Evolutionary conservation across 2,888 invertebrate genomes (phyloP).

Genomic region (Malthinus seriepunctatus): DNA sequence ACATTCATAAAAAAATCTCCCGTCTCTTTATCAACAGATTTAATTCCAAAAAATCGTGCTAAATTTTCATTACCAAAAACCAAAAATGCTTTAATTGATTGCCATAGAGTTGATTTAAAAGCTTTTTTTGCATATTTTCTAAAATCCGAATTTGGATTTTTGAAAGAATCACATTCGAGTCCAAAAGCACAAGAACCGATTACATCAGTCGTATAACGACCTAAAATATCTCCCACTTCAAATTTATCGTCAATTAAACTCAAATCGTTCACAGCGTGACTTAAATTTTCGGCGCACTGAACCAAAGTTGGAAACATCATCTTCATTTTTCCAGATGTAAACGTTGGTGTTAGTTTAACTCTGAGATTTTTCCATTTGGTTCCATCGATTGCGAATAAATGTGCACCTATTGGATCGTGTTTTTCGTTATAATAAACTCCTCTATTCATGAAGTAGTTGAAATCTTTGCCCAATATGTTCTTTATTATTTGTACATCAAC

Average conservation of each 20-base stretch:
- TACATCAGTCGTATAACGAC: slow-evolving; percentile 55
- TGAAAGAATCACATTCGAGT: slow-evolving; percentile 48
- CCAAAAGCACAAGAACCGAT: slow-evolving; percentile 55
- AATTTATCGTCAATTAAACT: slow-evolving; percentile 9
- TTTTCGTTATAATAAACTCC: slow-evolving; percentile 44
- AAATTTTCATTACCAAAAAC: slow-evolving; percentile 27
- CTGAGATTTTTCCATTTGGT: slow-evolving; percentile 64
- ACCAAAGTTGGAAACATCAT: slow-evolving; percentile 62
- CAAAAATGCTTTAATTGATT: slow-evolving; percentile 22
- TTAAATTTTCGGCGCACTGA: slow-evolving; percentile 57
- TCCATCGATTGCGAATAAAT: slow-evolving; percentile 59
- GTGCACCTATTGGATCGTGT: slow-evolving; percentile 60
- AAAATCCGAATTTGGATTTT: slow-evolving; percentile 42
- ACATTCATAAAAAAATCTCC: slow-evolving; percentile 46
- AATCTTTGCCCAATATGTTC: slow-evolving; percentile 47
- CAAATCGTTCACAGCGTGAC: slow-evolving; percentile 29
- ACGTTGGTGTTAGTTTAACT: slow-evolving; percentile 62
- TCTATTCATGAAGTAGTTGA: slow-evolving; percentile 54
- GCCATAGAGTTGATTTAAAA: slow-evolving; percentile 39
- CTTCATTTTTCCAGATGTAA: slow-evolving; percentile 50
- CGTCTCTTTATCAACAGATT: slow-evolving; percentile 35
- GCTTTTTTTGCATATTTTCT: slow-evolving; percentile 41
- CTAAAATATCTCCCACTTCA: slow-evolving; percentile 55
- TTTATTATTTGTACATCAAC: slow-evolving; percentile 57
- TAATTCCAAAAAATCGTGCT: slow-evolving; percentile 6